Percentiles rank a stretch among this genome's conserved stretches.
Evolutionary conservation across 1,140 invertebrate genomes (phyloP).

Genomic region (Drosophila serrata): DNA sequence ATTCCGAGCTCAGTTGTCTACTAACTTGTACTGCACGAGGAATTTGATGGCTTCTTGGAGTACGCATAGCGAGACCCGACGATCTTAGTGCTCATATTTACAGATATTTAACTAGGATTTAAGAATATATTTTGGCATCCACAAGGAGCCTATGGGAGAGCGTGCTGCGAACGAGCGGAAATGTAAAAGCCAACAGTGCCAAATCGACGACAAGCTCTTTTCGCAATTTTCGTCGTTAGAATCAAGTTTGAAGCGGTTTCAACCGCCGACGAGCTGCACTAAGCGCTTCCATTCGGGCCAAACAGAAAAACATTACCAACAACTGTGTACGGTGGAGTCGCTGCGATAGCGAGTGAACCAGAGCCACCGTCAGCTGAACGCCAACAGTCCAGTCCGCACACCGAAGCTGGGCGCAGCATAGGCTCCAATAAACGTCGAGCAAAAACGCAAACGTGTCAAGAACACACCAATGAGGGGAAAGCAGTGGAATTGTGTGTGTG

Average conservation of each 20-base stretch:
- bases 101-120: neutral
- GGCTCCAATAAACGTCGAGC: slow-evolving; percentile 38
- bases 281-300: slow-evolving; percentile 64
- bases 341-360: slow-evolving; percentile 42
- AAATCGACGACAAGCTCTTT: slow-evolving; percentile 5
- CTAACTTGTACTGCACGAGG: slow-evolving; percentile 58
- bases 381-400: slow-evolving; percentile 34
- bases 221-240: slow-evolving; percentile 34
- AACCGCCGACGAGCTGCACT: slow-evolving; percentile 60
- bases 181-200: slow-evolving; percentile 14
- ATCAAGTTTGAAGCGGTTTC: slow-evolving; percentile 76
- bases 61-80: slow-evolving; percentile 32
- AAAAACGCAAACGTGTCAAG: slow-evolving; percentile 73
- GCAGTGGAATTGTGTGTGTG: slow-evolving; percentile 5
- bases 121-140: neutral
- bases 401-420: slow-evolving; percentile 25
- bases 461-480: slow-evolving; percentile 38
- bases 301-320: slow-evolving; percentile 25
- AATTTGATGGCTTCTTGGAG: slow-evolving; percentile 37
- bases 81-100: slow-evolving; percentile 28
- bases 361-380: slow-evolving; percentile 28
- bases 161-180: slow-evolving; percentile 24
- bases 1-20: slow-evolving; percentile 18
- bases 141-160: neutral
- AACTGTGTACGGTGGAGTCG: slow-evolving; percentile 19